A percentile compares a stretch with the other conserved stretches of the same genome.
Evolutionary conservation across 2,113 vertebrate species (phyloP).

Genomic region (Osmerus eperlanus): DNA sequence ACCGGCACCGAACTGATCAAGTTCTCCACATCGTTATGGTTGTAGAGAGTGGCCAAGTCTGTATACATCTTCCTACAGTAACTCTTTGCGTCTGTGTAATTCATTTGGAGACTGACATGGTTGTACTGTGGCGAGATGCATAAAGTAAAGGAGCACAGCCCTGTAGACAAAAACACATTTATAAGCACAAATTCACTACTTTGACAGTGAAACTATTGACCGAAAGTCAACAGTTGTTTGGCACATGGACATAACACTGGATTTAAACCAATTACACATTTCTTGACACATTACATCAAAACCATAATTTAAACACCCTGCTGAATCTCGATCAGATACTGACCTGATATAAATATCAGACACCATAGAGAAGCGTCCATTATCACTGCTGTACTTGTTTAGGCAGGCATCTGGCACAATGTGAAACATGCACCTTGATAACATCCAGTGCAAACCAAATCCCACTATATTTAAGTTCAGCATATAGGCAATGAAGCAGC

Average conservation of each 20-base stretch:
- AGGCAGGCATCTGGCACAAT: too few species aligned
- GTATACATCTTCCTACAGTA: slow-evolving; percentile 52
- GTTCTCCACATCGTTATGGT: slow-evolving; percentile 37
- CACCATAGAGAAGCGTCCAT: slow-evolving; percentile 21
- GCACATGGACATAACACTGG: too few species aligned
- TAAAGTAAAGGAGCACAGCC: slow-evolving; percentile 23
- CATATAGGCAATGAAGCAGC: too few species aligned
- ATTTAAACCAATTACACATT: neutral
- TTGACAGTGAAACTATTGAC: neutral
- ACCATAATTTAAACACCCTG: neutral
- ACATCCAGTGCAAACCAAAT: too few species aligned
- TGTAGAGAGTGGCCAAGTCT: slow-evolving; percentile 60
- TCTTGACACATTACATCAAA: neutral
- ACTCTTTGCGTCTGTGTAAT: slow-evolving; percentile 47
- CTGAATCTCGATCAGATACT: slow-evolving; percentile 21
- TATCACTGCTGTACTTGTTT: neutral
- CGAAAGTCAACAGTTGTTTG: neutral
- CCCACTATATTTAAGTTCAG: too few species aligned
- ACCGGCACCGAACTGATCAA: slow-evolving; percentile 27
- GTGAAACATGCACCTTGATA: too few species aligned
- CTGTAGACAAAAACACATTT: slow-evolving; percentile 32
- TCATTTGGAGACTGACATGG: slow-evolving; percentile 22
- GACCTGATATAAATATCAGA: slow-evolving; percentile 59
- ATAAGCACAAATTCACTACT: neutral
- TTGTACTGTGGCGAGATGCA: slow-evolving; percentile 47